A percentile compares a stretch with the other conserved stretches of the same genome.
phyloP scores from a whole-genome alignment of 1,140 invertebrate species.

The Trialeurodes vaporariorum region DNA sequence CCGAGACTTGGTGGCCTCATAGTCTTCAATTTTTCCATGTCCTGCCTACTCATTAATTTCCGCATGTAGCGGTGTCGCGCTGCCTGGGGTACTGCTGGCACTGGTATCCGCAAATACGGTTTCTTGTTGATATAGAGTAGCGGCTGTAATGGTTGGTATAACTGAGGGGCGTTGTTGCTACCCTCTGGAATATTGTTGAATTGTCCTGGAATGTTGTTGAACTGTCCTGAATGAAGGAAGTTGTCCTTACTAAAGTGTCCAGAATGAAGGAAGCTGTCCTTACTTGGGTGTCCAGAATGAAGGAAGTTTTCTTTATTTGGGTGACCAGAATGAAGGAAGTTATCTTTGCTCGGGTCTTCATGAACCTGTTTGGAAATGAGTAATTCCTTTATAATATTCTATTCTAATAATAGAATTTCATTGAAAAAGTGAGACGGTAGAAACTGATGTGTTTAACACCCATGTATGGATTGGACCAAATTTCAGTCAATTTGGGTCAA shows the following conservation, averaged over 20 bases:
- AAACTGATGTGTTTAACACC: too few relatives aligned
- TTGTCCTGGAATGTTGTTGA: neutral
- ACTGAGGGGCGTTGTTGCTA: neutral
- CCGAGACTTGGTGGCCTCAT: slow-evolving; percentile 13
- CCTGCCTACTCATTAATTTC: slow-evolving; percentile 9
- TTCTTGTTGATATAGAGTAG: neutral
- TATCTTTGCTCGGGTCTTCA: neutral
- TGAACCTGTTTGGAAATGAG: neutral
- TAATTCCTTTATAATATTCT: too few relatives aligned
- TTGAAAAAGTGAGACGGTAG: too few relatives aligned
- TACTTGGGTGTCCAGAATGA: neutral
- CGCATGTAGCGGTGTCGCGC: slow-evolving; percentile 6
- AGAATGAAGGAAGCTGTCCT: neutral
- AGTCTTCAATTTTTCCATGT: slow-evolving; percentile 10
- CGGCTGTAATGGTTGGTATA: neutral
- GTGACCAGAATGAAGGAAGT: neutral
- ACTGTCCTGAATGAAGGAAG: neutral
- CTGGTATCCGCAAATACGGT: neutral
- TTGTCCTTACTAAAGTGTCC: too few relatives aligned
- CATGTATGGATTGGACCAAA: too few relatives aligned
- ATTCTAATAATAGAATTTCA: too few relatives aligned
- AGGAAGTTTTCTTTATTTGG: neutral
- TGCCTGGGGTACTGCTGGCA: neutral
- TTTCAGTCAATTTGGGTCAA: too few relatives aligned
- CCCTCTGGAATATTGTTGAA: neutral